Evolutionary conservation across 2,797 vertebrate species (phyloP).

Genomic region (Urophycis tenuis): DNA sequence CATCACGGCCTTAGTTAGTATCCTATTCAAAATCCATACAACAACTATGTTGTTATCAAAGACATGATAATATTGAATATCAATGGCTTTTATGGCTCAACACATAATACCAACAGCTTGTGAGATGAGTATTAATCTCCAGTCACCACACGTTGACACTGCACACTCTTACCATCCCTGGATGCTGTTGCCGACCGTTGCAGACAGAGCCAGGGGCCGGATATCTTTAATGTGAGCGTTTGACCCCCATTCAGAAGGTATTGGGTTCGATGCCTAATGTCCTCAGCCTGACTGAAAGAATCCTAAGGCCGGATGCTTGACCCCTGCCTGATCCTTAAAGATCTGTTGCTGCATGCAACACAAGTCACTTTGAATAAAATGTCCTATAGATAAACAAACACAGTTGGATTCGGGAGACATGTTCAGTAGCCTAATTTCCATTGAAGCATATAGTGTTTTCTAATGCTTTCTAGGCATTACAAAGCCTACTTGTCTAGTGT

Average conservation of each 20-base stretch:
- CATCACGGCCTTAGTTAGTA: background rate
- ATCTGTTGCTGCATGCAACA: background rate
- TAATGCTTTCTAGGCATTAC: background rate
- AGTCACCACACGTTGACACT: too few species aligned
- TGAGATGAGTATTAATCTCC: too few species aligned
- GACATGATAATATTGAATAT: background rate
- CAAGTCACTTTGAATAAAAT: background rate
- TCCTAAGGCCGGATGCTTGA: background rate
- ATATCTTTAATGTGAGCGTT: background rate
- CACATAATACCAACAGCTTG: too few species aligned
- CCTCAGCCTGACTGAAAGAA: background rate
- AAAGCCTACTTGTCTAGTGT: background rate
- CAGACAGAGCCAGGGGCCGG: background rate
- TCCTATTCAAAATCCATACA: background rate
- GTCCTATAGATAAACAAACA: background rate
- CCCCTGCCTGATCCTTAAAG: background rate
- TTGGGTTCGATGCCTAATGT: background rate
- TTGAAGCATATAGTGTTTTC: background rate
- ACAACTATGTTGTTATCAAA: background rate
- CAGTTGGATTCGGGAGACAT: background rate
- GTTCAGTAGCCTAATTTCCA: background rate
- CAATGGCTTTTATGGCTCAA: background rate
- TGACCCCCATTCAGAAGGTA: background rate
- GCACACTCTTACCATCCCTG: background rate
- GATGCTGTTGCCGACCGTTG: too few species aligned